phyloP scores from a whole-genome alignment of 2,113 vertebrate species.

The Bucco capensis region DNA sequence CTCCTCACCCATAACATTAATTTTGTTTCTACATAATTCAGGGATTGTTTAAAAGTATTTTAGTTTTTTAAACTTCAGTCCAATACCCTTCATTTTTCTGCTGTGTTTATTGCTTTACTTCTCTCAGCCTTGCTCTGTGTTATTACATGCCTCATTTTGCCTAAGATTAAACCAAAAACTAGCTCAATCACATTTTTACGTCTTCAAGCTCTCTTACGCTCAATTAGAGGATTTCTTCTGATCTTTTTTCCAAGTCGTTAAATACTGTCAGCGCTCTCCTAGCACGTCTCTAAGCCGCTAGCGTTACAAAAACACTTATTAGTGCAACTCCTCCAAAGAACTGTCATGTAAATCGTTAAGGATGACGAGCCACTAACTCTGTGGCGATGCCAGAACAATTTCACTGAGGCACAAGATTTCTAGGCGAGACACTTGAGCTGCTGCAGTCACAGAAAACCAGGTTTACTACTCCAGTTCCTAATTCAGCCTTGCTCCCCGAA shows the following conservation, averaged over 20 bases:
- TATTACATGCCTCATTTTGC: not conserved
- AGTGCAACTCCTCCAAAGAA: rapidly evolving
- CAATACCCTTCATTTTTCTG: not conserved
- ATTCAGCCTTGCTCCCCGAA: too few relatives aligned
- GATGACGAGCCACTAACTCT: rapidly evolving
- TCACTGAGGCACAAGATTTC: not conserved
- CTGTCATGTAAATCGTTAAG: rapidly evolving
- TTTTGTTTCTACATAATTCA: not conserved
- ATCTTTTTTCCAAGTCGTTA: not conserved
- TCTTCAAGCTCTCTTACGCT: not conserved
- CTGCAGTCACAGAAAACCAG: not conserved
- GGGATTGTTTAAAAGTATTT: not conserved
- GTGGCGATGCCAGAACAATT: rapidly evolving
- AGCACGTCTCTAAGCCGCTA: rapidly evolving
- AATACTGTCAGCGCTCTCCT: not conserved
- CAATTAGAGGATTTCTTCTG: too few relatives aligned
- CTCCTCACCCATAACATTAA: not conserved
- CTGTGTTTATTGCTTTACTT: not conserved
- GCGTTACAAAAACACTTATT: rapidly evolving
- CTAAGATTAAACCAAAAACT: not conserved
- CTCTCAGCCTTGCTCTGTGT: not conserved
- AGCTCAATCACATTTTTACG: not conserved
- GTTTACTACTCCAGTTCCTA: rapidly evolving
- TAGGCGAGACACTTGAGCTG: rapidly evolving
- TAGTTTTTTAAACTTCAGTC: not conserved